These are phyloP conservation scores for Dugesia japonica DNA, from an alignment of 2,888 invertebrate genomes.

Conservation along the genomic window DNA sequence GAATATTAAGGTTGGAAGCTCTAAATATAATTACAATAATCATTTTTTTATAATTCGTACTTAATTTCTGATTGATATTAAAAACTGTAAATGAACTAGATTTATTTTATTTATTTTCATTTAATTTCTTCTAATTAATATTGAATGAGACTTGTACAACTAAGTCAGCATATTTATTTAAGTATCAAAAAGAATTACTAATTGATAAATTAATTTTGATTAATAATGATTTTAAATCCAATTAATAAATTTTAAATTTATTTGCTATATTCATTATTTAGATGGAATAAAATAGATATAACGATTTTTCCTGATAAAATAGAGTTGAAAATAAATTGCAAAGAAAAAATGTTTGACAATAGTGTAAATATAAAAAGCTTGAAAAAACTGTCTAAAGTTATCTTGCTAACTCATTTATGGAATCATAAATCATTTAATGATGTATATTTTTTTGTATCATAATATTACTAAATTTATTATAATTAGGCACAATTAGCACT, in stretches of 20 bases:
- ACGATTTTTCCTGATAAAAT: not conserved
- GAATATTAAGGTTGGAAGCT: too few relatives aligned
- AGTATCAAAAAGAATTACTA: too few relatives aligned
- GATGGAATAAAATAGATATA: not conserved
- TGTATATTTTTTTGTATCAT: not conserved
- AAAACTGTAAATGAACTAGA: too few relatives aligned
- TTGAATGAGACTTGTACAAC: too few relatives aligned
- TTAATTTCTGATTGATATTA: too few relatives aligned
- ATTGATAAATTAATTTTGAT: not conserved
- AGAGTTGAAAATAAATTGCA: not conserved
- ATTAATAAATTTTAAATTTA: not conserved
- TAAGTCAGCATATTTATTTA: too few relatives aligned
- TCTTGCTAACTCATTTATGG: not conserved
- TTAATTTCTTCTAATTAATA: too few relatives aligned
- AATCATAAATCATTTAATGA: not conserved
- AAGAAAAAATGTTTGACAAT: not conserved
- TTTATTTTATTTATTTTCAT: too few relatives aligned
- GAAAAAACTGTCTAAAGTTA: not conserved
- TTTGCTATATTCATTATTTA: not conserved
- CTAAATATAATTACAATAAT: too few relatives aligned
- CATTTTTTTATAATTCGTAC: too few relatives aligned
- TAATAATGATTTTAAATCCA: not conserved
- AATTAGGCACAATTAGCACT: not conserved
- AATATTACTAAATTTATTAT: not conserved
- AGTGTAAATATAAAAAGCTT: not conserved